These are phyloP conservation scores for Lynx canadensis DNA, from an alignment of 2,113 vertebrate species.

Conservation along the genomic window DNA sequence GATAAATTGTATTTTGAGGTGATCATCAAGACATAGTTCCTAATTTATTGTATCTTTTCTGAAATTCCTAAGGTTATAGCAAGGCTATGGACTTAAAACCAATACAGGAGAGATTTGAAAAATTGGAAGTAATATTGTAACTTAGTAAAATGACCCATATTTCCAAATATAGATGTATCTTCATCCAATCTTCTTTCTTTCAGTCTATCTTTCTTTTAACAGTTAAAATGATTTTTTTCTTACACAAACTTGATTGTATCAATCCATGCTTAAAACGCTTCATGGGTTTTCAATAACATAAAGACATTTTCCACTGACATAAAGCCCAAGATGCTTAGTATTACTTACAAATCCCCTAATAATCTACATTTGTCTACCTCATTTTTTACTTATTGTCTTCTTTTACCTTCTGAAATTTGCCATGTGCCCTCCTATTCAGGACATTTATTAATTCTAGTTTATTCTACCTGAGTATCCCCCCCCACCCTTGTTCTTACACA, in stretches of 20 bases:
- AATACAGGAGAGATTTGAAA: neutral
- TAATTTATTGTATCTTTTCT: neutral
- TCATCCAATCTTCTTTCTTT: neutral
- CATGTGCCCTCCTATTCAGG: neutral
- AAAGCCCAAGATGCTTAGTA: neutral
- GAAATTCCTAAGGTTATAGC: neutral
- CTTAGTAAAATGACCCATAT: neutral
- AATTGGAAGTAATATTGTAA: neutral
- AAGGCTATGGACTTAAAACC: neutral
- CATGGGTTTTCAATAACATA: neutral
- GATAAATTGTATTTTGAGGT: neutral
- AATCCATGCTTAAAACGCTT: neutral
- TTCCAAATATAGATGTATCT: neutral
- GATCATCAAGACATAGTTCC: neutral
- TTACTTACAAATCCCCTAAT: neutral
- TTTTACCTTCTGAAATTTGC: neutral
- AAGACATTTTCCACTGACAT: neutral
- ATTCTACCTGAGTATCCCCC: neutral
- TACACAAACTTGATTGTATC: neutral
- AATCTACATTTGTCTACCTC: neutral
- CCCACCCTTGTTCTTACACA: neutral
- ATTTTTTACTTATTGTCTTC: neutral
- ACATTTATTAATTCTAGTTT: neutral
- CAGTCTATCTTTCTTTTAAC: neutral
- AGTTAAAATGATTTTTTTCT: neutral